phyloP scores from a whole-genome alignment of 2,797 vertebrate genomes.

The Pempheris klunzingeri region DNA sequence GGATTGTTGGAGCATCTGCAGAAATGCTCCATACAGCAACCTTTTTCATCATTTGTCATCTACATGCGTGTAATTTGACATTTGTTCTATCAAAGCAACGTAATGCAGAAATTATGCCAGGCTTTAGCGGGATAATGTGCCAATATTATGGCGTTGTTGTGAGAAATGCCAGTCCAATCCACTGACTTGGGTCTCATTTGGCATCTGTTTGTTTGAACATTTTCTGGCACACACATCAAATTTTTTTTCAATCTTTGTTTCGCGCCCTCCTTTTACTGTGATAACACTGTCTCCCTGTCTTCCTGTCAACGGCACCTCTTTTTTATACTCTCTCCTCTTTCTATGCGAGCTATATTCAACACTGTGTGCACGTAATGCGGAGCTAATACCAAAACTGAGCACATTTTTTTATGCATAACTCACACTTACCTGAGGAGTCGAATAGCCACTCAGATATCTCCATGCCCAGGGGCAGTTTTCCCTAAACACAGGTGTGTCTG shows the following conservation, averaged over 20 bases:
- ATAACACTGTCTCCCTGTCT: constrained; percentile 10
- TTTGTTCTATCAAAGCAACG: constrained; percentile 66
- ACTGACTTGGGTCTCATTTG: constrained; percentile 75
- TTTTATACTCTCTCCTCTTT: constrained; percentile 20
- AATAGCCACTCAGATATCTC: constrained; percentile 26
- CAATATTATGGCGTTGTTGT: constrained; percentile 46
- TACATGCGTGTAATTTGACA: constrained; percentile 71
- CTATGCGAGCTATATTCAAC: constrained; percentile 20
- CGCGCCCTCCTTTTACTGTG: constrained; percentile 25
- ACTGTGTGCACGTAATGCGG: constrained; percentile 16
- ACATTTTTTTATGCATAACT: constrained; percentile 37
- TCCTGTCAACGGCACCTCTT: constrained; percentile 41
- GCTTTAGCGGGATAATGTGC: constrained; percentile 66
- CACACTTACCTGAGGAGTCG: constrained; percentile 11
- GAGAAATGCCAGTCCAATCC: constrained; percentile 69
- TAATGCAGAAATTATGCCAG: constrained; percentile 64
- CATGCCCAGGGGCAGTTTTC: constrained; percentile 2
- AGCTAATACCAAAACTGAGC: constrained; percentile 26
- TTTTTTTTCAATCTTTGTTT: constrained; percentile 41
- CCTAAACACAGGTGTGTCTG: not conserved
- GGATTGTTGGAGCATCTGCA: constrained; percentile 38
- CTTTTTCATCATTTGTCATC: constrained; percentile 54
- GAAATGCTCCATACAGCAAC: constrained; percentile 37
- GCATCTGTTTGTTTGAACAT: constrained; percentile 78
- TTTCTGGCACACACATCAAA: constrained; percentile 57